These are phyloP conservation scores for Onychostruthus taczanowskii DNA, from an alignment of 2,113 vertebrate genomes.

Conservation along the genomic window DNA sequence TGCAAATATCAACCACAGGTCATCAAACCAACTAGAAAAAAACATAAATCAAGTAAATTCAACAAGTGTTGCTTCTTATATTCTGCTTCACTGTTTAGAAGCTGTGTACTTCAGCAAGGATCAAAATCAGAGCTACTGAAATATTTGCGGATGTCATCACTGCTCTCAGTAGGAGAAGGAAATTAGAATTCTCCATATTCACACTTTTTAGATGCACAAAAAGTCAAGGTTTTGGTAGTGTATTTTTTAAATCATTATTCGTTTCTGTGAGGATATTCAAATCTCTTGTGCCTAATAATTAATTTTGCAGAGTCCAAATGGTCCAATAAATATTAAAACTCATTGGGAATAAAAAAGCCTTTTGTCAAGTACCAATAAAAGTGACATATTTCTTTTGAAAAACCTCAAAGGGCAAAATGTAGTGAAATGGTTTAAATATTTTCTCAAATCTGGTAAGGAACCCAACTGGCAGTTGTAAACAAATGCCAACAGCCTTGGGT, in stretches of 20 bases:
- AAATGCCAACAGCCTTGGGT: neutral
- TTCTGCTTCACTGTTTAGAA: neutral
- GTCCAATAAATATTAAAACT: neutral
- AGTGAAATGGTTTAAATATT: neutral
- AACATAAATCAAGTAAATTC: neutral
- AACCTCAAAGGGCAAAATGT: neutral
- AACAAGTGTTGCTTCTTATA: neutral
- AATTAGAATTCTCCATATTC: neutral
- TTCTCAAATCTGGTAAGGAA: neutral
- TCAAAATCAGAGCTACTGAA: neutral
- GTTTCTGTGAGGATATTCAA: neutral
- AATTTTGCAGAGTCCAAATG: neutral
- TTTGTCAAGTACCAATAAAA: neutral
- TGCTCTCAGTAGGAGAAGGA: neutral
- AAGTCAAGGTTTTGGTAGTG: neutral
- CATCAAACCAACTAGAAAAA: neutral
- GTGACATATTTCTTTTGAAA: neutral
- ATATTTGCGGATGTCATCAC: neutral
- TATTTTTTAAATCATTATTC: neutral
- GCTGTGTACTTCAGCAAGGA: neutral
- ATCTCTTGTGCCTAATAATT: neutral
- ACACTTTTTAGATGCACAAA: neutral
- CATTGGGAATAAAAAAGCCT: neutral
- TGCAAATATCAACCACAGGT: neutral
- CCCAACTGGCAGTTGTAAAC: accelerated